Base-by-base conservation (phyloP, 2,888 invertebrate species). In the Gandaritis pyraliata region DNA sequence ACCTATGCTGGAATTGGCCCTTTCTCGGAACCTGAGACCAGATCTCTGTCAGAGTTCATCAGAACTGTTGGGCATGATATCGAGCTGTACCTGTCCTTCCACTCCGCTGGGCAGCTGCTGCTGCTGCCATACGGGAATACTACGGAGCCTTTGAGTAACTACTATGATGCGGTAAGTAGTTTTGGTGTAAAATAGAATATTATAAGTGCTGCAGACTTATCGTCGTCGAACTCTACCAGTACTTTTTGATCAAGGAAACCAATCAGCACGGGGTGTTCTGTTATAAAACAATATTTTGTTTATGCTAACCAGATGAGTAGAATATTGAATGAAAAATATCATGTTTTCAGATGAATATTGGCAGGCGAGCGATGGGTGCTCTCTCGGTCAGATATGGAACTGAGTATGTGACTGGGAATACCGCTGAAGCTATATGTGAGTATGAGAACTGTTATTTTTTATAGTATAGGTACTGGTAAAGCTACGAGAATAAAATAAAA, bases 101-200 rank as follows among this genome's bases (percentile, higher is more conserved):
- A 97, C 81, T 95, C 96, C 0, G 97, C 93, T 72, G 94, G 95
- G 0, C 96, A 97, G 73, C 80, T 94, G 64, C 78, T 96, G 15
- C 77, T 96, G 61, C 85, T 95, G 49, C 96, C 96, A 0, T 96
- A 82, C 67, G 84, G 84, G 0, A 83, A 85, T 43, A 78, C 78
- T 0, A 79, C 85, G 0, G 75, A 74, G 36, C 81, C 79, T 0
- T 52, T 78, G 23, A 80, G 73, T 0, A 85, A 85, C 58, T 84
- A 85, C 63, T 53, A 82, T 60, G 84, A 86, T 54, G 77, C 82
- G 52, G 86, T 85, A 63, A 76, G 81, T 33, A 8, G n/a, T 33
- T 33, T 33, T 33, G 5, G 33, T 2, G 23, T 11, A 33, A 33
- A 33, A 33, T 33, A 33, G 5, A 33, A 33, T 33, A 33, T 33